These are phyloP conservation scores for Drosophila watanabei DNA, from an alignment of 1,140 invertebrate genomes.

Conservation along the genomic window DNA sequence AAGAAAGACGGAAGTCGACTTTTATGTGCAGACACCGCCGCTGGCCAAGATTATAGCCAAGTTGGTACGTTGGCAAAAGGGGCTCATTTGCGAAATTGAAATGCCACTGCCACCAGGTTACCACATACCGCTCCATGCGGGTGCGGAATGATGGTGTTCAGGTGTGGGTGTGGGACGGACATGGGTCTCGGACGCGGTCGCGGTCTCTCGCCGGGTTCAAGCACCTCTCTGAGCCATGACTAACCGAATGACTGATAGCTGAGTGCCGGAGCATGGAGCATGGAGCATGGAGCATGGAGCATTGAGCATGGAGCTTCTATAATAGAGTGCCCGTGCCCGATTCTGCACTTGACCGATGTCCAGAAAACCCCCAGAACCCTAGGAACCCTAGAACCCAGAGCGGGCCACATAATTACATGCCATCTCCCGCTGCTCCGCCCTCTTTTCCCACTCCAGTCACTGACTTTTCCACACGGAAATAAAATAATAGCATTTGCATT, in stretches of 20 bases:
- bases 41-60: conserved; percentile 57
- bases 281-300: conserved; percentile 8
- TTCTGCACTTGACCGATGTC: conserved; percentile 78
- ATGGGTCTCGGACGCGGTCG: conserved; percentile 20
- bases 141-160: conserved; percentile 29
- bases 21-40: conserved; percentile 52
- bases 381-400: conserved; percentile 18
- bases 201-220: conserved; percentile 58
- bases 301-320: conserved; percentile 13
- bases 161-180: conserved; percentile 14
- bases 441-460: conserved; percentile 23
- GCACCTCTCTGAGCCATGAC: conserved; percentile 78
- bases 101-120: conserved; percentile 66
- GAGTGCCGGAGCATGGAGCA: conserved; percentile 20
- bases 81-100: conserved; percentile 77
- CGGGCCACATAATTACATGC: conserved; percentile 70
- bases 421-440: conserved; percentile 42
- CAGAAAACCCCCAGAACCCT: conserved; percentile 27
- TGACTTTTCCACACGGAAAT: conserved; percentile 12
- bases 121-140: conserved; percentile 44
- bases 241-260: conserved; percentile 80
- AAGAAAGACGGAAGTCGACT: conserved; percentile 77
- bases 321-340: conserved; percentile 58
- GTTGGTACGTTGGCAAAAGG: conserved; percentile 26
- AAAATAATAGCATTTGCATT: conserved; percentile 7